Conservation (phyloP, 2,113 vertebrate genomes). For the Xenus cinereus region DNA sequence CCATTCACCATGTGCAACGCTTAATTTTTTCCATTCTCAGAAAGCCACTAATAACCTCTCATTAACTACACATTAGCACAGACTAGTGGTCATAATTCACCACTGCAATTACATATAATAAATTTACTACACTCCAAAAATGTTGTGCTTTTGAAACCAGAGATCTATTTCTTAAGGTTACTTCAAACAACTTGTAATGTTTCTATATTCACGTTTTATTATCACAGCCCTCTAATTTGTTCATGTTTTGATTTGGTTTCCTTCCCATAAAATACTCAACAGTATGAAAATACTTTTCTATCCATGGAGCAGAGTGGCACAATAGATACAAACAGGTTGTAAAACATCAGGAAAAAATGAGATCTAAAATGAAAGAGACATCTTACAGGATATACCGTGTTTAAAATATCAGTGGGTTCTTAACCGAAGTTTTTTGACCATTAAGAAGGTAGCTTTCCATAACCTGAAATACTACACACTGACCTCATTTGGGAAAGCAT, state of each 20-base stretch:
- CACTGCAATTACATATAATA: not conserved
- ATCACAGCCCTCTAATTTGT: not conserved
- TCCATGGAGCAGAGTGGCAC: not conserved
- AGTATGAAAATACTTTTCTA: not conserved
- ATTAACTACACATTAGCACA: conserved; percentile 47
- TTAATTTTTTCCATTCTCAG: not conserved
- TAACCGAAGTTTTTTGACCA: not conserved
- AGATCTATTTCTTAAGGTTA: not conserved
- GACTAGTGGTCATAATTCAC: conserved; percentile 51
- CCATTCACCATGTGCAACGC: not conserved
- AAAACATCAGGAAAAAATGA: not conserved
- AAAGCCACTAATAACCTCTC: not conserved
- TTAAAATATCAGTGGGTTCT: not conserved
- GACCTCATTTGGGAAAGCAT: not conserved
- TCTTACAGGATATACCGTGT: not conserved
- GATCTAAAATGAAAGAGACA: not conserved
- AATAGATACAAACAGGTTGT: not conserved
- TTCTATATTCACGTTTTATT: not conserved
- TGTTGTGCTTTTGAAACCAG: not conserved
- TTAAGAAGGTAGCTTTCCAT: not conserved
- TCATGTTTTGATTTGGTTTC: not conserved
- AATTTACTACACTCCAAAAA: not conserved
- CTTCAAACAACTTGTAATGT: not conserved
- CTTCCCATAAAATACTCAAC: not conserved
- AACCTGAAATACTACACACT: not conserved